Base-by-base conservation (phyloP, 1,140 invertebrate species). In the Cardiocondyla obscurior region DNA sequence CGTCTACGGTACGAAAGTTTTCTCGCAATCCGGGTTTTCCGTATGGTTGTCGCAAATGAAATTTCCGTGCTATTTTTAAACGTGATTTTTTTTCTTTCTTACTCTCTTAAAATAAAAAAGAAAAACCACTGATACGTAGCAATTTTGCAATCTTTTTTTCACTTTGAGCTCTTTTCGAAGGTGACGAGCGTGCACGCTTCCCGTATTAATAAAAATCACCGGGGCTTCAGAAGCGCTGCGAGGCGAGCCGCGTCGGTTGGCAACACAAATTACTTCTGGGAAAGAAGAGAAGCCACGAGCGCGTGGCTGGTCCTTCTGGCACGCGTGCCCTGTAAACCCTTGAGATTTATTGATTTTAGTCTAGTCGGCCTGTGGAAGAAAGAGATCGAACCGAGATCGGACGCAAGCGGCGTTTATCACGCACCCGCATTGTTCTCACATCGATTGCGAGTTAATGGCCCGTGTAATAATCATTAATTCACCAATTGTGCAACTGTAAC, bases 231-330 rank as follows among this genome's bases (percentile, higher is more conserved):
- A 19, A 36, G 46, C n/a, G 74, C 14, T 58, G 49, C 44, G 16
- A 25, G 39, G 30, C 39, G 51, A 44, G n/a, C 46, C 51, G 12
- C 57, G 19, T 42, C 30, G 64, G 76, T 70, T 81, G 57, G n/a
- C n/a, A 62, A 74, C 69, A 88, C 70, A 84, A 85, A 85, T 87
- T 72, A 73, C 79, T 88, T 87, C 79, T 85, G 55, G 83, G 87
- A 85, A 88, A 44, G 55, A 83, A 44, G 72, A 85, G 30, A 30
- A 46, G 87, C 79, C 86, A 87, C 86, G 55, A 30, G 57, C 30
- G 58, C 55, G 55, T 19, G 87, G 83, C 83, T 12, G 58, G 44
- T 74, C 39, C 67, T 83, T 53, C 33, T 46, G 79, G 73, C 79
- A 85, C 85, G 86, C 87, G 85, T 76, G 57, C 65, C 42, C 51